A percentile compares a stretch with the other conserved stretches of the same genome.
These are phyloP conservation scores for Malurus splendens DNA, from an alignment of 2,797 vertebrate genomes.

Conservation along the genomic window DNA sequence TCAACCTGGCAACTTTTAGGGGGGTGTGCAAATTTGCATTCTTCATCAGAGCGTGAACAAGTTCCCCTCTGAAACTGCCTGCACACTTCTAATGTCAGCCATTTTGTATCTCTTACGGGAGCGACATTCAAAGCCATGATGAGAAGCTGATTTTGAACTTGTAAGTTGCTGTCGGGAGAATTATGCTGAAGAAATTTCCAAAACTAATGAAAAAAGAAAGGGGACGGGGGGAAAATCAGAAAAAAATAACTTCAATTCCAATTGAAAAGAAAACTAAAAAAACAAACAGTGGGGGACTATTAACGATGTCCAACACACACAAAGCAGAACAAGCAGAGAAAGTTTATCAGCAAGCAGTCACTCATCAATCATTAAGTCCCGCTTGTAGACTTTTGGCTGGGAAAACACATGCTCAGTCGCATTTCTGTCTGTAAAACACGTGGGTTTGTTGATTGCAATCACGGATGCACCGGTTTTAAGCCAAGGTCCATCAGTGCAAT, in stretches of 20 bases:
- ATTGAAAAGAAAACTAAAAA: conserved; percentile 6
- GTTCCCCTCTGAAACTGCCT: conserved; percentile 98
- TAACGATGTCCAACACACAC: conserved; percentile 49
- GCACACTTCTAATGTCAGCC: conserved; percentile 98
- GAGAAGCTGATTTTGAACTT: conserved; percentile 38
- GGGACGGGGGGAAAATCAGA: too few relatives aligned
- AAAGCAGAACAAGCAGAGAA: conserved; percentile 64
- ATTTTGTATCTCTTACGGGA: conserved; percentile 95
- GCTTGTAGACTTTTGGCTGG: conserved; percentile 66
- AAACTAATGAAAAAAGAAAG: not conserved
- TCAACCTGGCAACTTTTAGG: conserved; percentile 99
- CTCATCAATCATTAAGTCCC: conserved; percentile 79
- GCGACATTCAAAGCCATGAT: conserved; percentile 92
- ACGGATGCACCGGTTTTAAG: conserved; percentile 46
- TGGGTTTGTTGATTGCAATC: conserved; percentile 49
- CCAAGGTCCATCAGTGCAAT: conserved; percentile 69
- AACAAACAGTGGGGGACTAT: not conserved
- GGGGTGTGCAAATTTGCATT: conserved; percentile 99
- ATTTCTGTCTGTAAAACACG: conserved; percentile 62
- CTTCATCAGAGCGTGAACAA: conserved; percentile 96
- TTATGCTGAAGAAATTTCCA: conserved; percentile 15
- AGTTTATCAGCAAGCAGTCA: conserved; percentile 64
- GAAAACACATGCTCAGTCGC: conserved; percentile 71
- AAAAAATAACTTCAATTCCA: conserved; percentile 41
- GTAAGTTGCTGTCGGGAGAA: conserved; percentile 24